Base-by-base conservation (phyloP, 2,797 vertebrate genomes). In the Anableps anableps region DNA sequence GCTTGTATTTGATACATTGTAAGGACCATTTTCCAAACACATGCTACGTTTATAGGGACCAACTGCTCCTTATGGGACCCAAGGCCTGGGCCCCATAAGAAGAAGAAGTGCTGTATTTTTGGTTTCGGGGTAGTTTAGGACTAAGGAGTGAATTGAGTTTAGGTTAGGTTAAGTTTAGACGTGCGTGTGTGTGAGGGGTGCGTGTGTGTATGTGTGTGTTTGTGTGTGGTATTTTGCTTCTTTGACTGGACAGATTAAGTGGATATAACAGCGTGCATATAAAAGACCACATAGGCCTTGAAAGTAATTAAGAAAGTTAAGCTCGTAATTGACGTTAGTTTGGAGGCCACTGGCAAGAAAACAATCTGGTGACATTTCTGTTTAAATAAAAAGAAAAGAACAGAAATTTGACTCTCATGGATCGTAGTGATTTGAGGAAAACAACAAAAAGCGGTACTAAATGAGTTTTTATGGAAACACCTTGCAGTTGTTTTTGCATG, bases 301-400 rank as follows among this genome's bases (percentile, higher is more conserved):
- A 86, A 88, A 85, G 86, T 88, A 89, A 91, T 86, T 89, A 85
- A 82, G 76, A 72, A 75, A 81, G 60, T 79, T 83, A 80, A 87
- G 78, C 83, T 55, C 26, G 83, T 87, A 90, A 90, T 78, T 88
- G 87, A 68, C 79, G 88, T 87, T 79, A 84, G 81, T 85, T 91
- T 83, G 78, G 81, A 88, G 85, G 83, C 75, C 78, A 75, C 79
- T 58, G 60, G 14, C 6, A 62, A 62, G 60, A 16, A 19, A 62
- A 19, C 2, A 31, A 31, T 19, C 13, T 77, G 48, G 53, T 55
- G 68, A 86, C 64, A 76, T 85, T 83, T 80, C 29, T 81, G 74
- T 81, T 71, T 23, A 38, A 66, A 66, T 80, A 36, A 79, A 74
- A 80, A 73, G 79, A 73, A 76, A 78, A 26, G 80, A 73, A 78